Conservation (phyloP, 2,113 vertebrate genomes). For the Mesocricetus auratus region DNA sequence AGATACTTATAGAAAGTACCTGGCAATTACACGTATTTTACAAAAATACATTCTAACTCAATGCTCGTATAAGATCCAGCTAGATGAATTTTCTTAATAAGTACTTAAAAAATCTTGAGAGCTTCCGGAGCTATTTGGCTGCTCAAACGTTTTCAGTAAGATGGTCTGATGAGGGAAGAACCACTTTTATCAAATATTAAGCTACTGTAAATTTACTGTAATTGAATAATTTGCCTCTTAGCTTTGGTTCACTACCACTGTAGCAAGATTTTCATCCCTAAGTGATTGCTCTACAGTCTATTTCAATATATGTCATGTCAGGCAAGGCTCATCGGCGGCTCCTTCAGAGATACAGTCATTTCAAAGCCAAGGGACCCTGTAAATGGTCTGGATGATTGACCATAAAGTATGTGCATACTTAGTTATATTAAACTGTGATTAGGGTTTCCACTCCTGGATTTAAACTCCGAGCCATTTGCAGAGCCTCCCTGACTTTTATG, state of each 20-base stretch:
- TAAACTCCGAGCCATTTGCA: conserved; percentile 85
- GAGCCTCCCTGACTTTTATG: conserved; percentile 84
- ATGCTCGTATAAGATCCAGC: conserved; percentile 83
- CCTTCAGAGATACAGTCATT: conserved; percentile 86
- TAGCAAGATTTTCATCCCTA: conserved; percentile 87
- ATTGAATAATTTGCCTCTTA: conserved; percentile 92
- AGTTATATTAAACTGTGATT: conserved; percentile 89
- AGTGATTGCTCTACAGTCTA: conserved; percentile 85
- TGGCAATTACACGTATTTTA: conserved; percentile 58
- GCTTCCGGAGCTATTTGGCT: conserved; percentile 86
- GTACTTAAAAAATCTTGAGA: conserved; percentile 85
- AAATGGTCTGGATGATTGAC: conserved; percentile 89
- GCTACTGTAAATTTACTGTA: conserved; percentile 91
- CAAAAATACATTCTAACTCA: conserved; percentile 63
- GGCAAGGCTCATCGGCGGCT: conserved; percentile 85
- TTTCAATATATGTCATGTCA: conserved; percentile 90
- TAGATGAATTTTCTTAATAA: conserved; percentile 88
- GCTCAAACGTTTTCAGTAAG: conserved; percentile 87
- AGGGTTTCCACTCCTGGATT: conserved; percentile 84
- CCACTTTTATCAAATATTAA: conserved; percentile 91
- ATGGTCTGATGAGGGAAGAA: conserved; percentile 88
- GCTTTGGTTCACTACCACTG: conserved; percentile 90
- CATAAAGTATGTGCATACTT: conserved; percentile 90
- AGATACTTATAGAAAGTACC: conserved; percentile 59
- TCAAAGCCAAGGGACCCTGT: conserved; percentile 86